phyloP scores from a whole-genome alignment of 2,797 vertebrate species.

The Xenops minutus region DNA sequence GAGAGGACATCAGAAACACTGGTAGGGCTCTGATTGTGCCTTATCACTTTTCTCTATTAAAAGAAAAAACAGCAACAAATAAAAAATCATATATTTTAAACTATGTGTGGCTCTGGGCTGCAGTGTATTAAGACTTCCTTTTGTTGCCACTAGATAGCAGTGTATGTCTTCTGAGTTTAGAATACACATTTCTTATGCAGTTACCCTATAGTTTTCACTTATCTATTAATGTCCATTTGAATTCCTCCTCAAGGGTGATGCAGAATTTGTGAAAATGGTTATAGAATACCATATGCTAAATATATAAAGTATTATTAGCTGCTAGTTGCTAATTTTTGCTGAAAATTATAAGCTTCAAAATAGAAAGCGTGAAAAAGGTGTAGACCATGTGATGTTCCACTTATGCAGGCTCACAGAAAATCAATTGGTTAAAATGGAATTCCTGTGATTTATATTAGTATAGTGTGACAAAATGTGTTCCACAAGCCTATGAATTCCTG shows the following conservation, averaged over 20 bases:
- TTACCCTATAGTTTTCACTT: background rate
- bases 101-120: background rate
- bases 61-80: background rate
- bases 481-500: background rate
- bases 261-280: background rate
- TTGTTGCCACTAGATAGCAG: conserved; percentile 73
- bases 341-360: background rate
- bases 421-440: background rate
- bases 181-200: background rate
- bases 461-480: background rate
- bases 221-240: background rate
- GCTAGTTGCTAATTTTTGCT: background rate
- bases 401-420: background rate
- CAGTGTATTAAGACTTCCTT: background rate
- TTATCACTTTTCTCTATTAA: background rate
- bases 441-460: background rate
- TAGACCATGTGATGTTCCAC: background rate
- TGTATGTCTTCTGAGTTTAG: conserved; percentile 37
- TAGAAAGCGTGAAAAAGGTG: background rate
- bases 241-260: background rate
- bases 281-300: background rate
- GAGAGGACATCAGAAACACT: background rate
- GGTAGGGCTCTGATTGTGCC: background rate
- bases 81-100: background rate
- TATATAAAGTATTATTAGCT: background rate